A percentile compares a stretch with the other conserved stretches of the same genome.
phyloP scores from a whole-genome alignment of 2,888 invertebrate genomes.

The Lordiphosa fenestrarum region DNA sequence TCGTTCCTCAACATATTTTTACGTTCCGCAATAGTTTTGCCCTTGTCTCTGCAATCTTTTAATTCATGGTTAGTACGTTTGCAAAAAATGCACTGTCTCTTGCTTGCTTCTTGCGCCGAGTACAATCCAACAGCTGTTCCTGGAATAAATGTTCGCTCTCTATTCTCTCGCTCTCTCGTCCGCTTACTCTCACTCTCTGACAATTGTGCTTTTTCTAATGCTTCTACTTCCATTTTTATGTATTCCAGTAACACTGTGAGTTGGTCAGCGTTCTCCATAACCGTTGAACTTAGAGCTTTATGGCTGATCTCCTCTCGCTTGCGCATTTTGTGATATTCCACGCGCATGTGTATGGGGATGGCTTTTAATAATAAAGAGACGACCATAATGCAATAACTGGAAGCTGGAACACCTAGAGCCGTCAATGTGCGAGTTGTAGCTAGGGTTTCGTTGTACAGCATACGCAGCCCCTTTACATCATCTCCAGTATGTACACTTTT shows the following conservation, averaged over 20 bases:
- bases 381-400: background rate
- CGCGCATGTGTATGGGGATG: background rate
- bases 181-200: background rate
- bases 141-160: background rate
- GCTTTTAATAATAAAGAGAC: background rate
- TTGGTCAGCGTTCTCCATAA: no score
- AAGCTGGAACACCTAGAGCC: background rate
- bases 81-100: background rate
- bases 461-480: no score
- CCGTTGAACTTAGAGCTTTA: background rate
- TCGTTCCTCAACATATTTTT: no score
- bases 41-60: background rate
- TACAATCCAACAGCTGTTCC: background rate
- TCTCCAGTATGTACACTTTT: no score
- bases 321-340: background rate
- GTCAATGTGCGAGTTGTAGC: no score
- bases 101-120: background rate
- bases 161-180: background rate
- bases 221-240: no score
- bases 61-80: background rate
- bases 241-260: no score
- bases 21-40: background rate
- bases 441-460: no score
- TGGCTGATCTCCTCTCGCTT: conserved; percentile 1
- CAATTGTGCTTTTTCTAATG: background rate